Base-by-base conservation (phyloP, 2,113 vertebrate species). In the Amblyopsis rosae region DNA sequence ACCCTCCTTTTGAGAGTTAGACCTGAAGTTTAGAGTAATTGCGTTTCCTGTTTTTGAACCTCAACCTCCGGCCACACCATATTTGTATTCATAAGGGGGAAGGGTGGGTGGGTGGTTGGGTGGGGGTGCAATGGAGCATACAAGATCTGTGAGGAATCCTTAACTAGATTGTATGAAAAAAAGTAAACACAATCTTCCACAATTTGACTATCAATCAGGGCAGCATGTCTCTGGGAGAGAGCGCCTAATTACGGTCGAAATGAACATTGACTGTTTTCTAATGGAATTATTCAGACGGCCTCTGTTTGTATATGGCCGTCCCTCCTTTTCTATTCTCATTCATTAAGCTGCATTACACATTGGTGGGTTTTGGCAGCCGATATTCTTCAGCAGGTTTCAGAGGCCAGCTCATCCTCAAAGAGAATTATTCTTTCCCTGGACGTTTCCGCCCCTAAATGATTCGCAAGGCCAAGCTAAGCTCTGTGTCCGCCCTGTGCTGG, bases 261-360 rank as follows among this genome's bases (percentile, higher is more conserved):
- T 87, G 79, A 89, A 86, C 88, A 87, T 85, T 73, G 88, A 89
- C 86, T 87, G 76, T 86, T 85, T 88, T 90, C 88, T 88, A 87
- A 89, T 88, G 80, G 83, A 89, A 91, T 87, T 82, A 90, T 88
- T 89, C 76, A 88, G 79, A 82, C 79, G 75, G 83, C 53, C 59
- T 74, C 60, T 82, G 81, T 87, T 88, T 82, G 76, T 75, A 78
- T 87, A 70, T 69, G 77, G 65, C 77, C 76, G 76, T 74, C 62
- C 9, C 70, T 88, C 72, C 67, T 86, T 80, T 80, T 65, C 71
- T 74, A 83, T 87, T 87, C 83, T 49, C 76, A 85, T 84, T 86
- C 82, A 89, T 86, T 89, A 87, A 26, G 67, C 62, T 67, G 71
- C 72, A 75, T 81, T 79, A 77, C 82, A 88, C 78, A 81, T 79